Base-by-base conservation (phyloP, 92 coral and sea anemone species). In the Heteractis magnifica region DNA sequence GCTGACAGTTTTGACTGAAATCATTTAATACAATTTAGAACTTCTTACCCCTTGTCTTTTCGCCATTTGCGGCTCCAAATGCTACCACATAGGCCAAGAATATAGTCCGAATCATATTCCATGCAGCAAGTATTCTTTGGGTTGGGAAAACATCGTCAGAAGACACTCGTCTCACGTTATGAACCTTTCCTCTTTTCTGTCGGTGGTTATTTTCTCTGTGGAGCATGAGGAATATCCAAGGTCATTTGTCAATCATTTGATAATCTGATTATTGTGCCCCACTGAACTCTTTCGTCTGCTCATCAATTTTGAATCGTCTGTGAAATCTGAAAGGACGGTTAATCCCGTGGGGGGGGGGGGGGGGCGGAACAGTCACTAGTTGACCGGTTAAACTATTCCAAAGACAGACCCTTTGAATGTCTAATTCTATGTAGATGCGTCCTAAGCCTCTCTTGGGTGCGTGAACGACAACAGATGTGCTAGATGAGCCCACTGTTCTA, bases 1-100 rank as follows among this genome's bases (percentile, higher is more conserved):
- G 16, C n/a, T 0, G 15, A 58, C 10, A 7, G 20, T 62, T 2
- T 13, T 5, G 23, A 18, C 23, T 12, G n/a, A n/a, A 58, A 58
- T 5, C 13, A 12, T 58, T 12, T 19, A 9, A 5, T 18, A 64
- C 7, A 64, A 8, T 64, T 64, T 18, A 64, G 26, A 64, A 19
- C 41, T 11, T 20, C 82, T 59, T 41, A 79, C 82, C 82, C 60
- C 82, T 55, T 41, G 41, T 3, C 3, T 68, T 59, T 3, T 15
- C 21, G 16, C 72, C 82, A 20, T 65, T 18, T 41, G 65, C 34
- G 18, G 59, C 82, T 55, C 83, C 83, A 80, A 64, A 80, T 3
- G 23, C 75, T 1, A 80, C 26, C 8, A 80, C 16, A 64, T 23
- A 44, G 12, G 26, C 56, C 16, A 80, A 26, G 76, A 80, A 48